Conservation (phyloP, 92 coral and sea anemone genomes). For the Nematostella vectensis region DNA sequence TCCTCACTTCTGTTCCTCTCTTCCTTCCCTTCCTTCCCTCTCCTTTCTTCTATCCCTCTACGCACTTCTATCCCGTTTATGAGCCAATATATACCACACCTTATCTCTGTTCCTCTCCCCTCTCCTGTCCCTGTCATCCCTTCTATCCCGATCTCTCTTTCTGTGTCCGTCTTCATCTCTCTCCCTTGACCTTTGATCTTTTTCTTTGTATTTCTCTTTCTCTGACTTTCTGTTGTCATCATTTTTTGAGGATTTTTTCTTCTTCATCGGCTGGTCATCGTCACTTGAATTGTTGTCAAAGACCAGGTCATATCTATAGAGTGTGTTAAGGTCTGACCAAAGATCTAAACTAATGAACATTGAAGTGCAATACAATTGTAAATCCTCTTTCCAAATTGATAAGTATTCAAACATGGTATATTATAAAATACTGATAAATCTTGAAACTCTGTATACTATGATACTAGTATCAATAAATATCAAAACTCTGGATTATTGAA, state of each 20-base stretch:
- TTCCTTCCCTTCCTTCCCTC: conserved; percentile 4
- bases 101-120: conserved; percentile 5
- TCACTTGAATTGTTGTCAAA: conserved; percentile 45
- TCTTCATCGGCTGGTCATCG: conserved; percentile 17
- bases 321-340: background rate
- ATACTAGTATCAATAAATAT: no score
- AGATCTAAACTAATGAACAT: no score
- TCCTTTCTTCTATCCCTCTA: conserved; percentile 3
- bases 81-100: no score
- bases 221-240: conserved; percentile 4
- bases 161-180: conserved; percentile 6
- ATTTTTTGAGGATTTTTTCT: conserved; percentile 19
- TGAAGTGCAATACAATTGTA: no score
- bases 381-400: no score
- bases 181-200: background rate
- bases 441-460: no score
- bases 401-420: no score
- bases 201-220: conserved; percentile 2
- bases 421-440: no score
- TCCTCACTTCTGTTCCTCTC: conserved; percentile 5
- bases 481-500: no score
- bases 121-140: conserved; percentile 8
- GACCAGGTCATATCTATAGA: conserved; percentile 64
- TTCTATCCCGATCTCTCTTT: conserved; percentile 1
- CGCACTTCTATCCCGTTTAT: background rate